These are phyloP conservation scores for Porites cylindrica DNA, from an alignment of 92 coral and sea anemone genomes.

Conservation along the genomic window DNA sequence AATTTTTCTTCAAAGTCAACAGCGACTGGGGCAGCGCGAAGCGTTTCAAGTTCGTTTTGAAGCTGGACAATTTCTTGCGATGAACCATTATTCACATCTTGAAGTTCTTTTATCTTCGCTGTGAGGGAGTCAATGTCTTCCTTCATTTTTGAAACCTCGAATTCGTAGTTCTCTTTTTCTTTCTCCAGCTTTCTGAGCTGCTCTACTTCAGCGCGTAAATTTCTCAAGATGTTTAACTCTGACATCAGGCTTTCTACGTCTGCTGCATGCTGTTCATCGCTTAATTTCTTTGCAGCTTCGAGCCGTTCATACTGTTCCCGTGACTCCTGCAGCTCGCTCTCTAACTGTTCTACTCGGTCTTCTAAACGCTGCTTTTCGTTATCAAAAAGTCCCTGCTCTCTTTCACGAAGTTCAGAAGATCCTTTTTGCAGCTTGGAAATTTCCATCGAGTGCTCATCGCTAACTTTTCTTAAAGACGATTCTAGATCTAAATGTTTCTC, in stretches of 20 bases:
- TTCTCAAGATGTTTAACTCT: slow-evolving; percentile 52
- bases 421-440: slow-evolving; percentile 41
- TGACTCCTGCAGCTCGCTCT: slow-evolving; percentile 51
- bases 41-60: slow-evolving; percentile 69
- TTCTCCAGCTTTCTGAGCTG: slow-evolving; percentile 63
- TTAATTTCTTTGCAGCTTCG: slow-evolving; percentile 44
- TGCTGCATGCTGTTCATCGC: slow-evolving; percentile 58
- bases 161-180: slow-evolving; percentile 76
- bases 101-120: slow-evolving; percentile 63
- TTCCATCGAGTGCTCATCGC: slow-evolving; percentile 37
- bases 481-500: slow-evolving; percentile 46
- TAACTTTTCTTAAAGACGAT: slow-evolving; percentile 47
- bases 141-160: slow-evolving; percentile 65
- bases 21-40: slow-evolving; percentile 26
- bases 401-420: neutral
- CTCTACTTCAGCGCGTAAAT: slow-evolving; percentile 50
- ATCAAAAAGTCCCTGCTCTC: slow-evolving; percentile 18
- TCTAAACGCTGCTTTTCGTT: slow-evolving; percentile 60
- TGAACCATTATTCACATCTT: slow-evolving; percentile 59
- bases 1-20: slow-evolving; percentile 47
- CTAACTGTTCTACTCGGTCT: slow-evolving; percentile 38
- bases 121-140: slow-evolving; percentile 64
- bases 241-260: slow-evolving; percentile 54
- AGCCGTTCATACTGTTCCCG: slow-evolving; percentile 47
- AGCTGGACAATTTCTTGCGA: slow-evolving; percentile 81